Base-by-base conservation (phyloP, 2,113 vertebrate species). In the Neolamprologus caudopunctatus region DNA sequence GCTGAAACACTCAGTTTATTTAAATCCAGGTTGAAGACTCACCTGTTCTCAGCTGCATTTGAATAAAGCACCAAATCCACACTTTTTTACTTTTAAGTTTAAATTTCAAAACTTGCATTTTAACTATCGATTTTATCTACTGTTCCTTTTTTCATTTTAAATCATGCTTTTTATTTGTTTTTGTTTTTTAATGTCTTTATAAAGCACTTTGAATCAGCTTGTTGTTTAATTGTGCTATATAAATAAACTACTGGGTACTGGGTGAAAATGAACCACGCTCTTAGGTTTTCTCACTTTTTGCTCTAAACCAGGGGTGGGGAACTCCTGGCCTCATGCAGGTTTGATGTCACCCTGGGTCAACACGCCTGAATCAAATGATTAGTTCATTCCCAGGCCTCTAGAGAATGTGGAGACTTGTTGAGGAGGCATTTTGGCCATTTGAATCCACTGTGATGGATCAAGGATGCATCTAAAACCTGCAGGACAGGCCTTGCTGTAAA, bases 61-160 rank as follows among this genome's bases (percentile, higher is more conserved):
- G 6, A 3, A 55, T 55, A 55, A 24, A 55, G 0, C 21, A 0
- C 21, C 0, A 55, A 55, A 13, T 55, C 21, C 11, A 7, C 53
- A 55, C 5, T 51, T 17, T 51, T 51, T 51, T 51, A 51, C 50
- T 54, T 12, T 24, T 24, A 24, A 55, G 53, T 0, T 55, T 4
- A 55, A 55, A 55, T 24, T 3, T 55, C 53, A 24, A 24, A 24
- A 55, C 10, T 24, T 2, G 0, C 10, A 54, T 24, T 55, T 24
- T 55, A 55, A 7, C 21, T 12, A 11, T 0, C 0, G 11, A 24
- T 24, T 24, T 55, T 55, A 24, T 24, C 21, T 55, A 0, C 2
- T 55, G 6, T 55, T 4, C 10, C 9, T 21, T 0, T n/a, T 21
- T 54, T 55, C n/a, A n/a, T 53, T 53, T 53, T 53, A n/a, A 53